A percentile compares a stretch with the other conserved stretches of the same genome.
phyloP scores from a whole-genome alignment of 2,797 vertebrate species.

The Ibycter americanus region DNA sequence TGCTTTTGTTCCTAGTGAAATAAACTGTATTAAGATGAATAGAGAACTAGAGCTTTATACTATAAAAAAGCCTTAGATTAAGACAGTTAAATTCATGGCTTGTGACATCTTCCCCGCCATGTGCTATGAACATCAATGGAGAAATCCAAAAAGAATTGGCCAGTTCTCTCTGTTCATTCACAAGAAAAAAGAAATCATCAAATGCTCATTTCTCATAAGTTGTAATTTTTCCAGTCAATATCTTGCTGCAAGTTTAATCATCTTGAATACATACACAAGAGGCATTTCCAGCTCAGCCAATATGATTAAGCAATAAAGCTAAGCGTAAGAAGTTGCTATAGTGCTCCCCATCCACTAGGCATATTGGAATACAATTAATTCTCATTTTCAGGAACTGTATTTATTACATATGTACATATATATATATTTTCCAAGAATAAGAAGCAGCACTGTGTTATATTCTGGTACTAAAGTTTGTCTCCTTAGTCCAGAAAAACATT shows the following conservation, averaged over 20 bases:
- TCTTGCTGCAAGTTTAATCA: conserved; percentile 40
- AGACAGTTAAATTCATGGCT: not conserved
- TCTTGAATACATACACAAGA: conserved; percentile 9
- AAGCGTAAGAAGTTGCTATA: not conserved
- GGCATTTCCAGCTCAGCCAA: conserved; percentile 9
- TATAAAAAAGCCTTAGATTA: not conserved
- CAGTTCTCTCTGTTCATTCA: not conserved
- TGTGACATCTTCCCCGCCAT: not conserved
- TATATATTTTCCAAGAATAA: not conserved
- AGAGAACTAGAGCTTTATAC: not conserved
- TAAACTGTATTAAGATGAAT: not conserved
- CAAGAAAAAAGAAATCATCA: not conserved
- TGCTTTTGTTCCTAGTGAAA: not conserved
- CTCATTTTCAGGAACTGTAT: not conserved
- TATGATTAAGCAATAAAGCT: conserved; percentile 40
- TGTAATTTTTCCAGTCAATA: conserved; percentile 34
- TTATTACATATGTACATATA: not conserved
- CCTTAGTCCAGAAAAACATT: conserved; percentile 53
- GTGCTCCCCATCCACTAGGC: not conserved
- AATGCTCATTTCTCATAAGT: conserved; percentile 27
- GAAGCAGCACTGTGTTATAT: not conserved
- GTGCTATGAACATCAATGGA: not conserved
- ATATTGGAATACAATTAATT: conserved; percentile 37
- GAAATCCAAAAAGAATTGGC: not conserved
- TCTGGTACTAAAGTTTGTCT: not conserved